Conservation (phyloP, 2,113 vertebrate species). For the Climacteris rufus region DNA sequence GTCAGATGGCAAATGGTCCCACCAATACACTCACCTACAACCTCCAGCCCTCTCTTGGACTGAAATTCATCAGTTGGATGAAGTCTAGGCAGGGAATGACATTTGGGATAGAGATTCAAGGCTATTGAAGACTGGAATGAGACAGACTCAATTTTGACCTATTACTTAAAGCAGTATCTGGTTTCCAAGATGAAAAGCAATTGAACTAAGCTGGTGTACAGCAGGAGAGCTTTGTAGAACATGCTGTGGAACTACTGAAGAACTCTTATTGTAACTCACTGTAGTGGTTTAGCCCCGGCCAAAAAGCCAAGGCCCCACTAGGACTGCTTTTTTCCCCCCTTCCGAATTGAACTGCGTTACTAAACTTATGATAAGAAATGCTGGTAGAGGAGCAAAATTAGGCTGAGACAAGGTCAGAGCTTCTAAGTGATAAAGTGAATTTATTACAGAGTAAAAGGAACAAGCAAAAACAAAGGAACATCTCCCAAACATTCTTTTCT, state of each 20-base stretch:
- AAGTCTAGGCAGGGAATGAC: neutral
- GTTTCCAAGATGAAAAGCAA: neutral
- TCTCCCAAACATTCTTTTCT: no score
- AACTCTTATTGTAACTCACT: neutral
- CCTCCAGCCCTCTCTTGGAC: neutral
- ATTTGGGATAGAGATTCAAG: neutral
- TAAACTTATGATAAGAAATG: no score
- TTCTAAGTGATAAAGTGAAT: no score
- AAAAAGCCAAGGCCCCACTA: no score
- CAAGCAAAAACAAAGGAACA: no score
- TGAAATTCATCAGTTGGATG: neutral
- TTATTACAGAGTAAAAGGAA: no score
- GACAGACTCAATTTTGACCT: neutral
- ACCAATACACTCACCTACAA: neutral
- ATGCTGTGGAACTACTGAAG: neutral
- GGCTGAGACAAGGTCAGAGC: no score
- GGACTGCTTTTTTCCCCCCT: no score
- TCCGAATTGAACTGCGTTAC: no score
- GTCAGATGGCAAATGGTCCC: neutral
- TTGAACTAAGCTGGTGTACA: neutral
- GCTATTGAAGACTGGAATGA: neutral
- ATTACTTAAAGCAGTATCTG: neutral
- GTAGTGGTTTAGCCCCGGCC: no score
- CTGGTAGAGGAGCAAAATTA: no score
- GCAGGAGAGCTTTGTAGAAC: neutral